Base-by-base conservation (phyloP, 1,140 invertebrate genomes). In the Listronotus bonariensis region DNA sequence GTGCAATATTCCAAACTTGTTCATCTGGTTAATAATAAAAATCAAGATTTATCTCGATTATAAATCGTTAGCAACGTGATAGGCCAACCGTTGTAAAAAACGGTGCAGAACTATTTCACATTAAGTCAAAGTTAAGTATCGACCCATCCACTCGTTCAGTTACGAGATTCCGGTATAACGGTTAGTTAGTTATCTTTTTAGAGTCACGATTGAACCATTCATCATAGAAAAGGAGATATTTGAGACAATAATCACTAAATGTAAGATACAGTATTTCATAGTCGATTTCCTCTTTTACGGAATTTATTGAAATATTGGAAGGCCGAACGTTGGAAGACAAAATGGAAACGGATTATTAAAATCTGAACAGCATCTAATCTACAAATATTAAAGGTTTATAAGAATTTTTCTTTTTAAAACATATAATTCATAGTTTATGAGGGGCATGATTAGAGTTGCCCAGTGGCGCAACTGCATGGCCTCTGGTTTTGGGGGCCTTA, bases 161-260 rank as follows among this genome's bases (percentile, higher is more conserved):
- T 59, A 43, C 40, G 46, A 59, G 52, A 61, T 61, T 61, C 32
- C 46, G 17, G 17, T 18, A 10, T 17, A 43, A 34, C 15, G 55
- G n/a, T 43, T 42, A 36, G 55, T 38, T 46, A 61, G 46, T 61
- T 53, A 17, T 61, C 34, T 42, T 61, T 45, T 61, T 34, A 53
- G 32, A 54, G 59, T 61, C 49, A 61, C 49, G 59, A 61, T 36
- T 15, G 15, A 38, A 48, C 46, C 59, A 61, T 61, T 61, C 46
- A 52, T 61, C 36, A 52, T 61, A 61, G 59, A 41, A 48, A 15
- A 42, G 32, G 51, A 42, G 46, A 61, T 61, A 61, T 53, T 61
- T 46, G 17, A 43, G 46, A 53, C 49, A 53, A 36, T 61, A 61
- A 61, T 61, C 59, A 53, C 38, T 17, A 52, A 61, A n/a, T 53